phyloP scores from a whole-genome alignment of 64 coral and sea anemone genomes.

The Hydrozoanthus tunicans region DNA sequence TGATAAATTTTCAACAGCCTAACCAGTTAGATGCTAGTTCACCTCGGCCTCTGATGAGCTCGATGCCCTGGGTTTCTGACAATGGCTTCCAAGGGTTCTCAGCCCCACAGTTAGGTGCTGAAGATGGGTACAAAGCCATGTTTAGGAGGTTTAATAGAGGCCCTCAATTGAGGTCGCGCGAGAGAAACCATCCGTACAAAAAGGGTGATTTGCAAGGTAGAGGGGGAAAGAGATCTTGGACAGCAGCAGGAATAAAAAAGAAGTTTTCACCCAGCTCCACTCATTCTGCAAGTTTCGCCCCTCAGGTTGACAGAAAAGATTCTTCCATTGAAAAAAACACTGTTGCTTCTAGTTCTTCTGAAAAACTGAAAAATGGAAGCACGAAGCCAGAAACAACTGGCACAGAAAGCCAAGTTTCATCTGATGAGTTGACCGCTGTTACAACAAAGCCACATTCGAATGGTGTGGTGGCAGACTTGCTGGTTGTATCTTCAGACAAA shows the following conservation, averaged over 20 bases:
- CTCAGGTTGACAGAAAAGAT: not conserved
- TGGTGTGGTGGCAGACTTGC: not conserved
- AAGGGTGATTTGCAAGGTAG: not conserved
- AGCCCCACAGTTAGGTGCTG: not conserved
- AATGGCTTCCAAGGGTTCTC: not conserved
- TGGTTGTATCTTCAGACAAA: not conserved
- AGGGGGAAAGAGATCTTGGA: not conserved
- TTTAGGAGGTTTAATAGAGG: slow-evolving; percentile 22
- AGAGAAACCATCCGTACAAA: slow-evolving; percentile 20
- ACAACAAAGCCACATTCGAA: not conserved
- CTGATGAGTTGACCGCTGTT: not conserved
- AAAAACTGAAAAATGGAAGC: not conserved
- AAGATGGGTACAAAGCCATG: slow-evolving; percentile 53
- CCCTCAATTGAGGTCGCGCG: not conserved
- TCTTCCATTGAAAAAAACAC: not conserved
- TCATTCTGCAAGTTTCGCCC: not conserved
- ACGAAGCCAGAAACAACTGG: not conserved
- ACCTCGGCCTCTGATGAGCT: not conserved
- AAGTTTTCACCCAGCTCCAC: not conserved
- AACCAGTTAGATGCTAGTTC: not conserved
- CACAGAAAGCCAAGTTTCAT: not conserved
- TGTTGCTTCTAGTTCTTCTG: not conserved
- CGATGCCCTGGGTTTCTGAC: not conserved
- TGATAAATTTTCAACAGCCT: not conserved
- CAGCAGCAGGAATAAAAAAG: not conserved